Evolutionary conservation across 2,113 vertebrate genomes (phyloP), one percentile per base, ranked within the genome.

Genomic region (Chaenocephalus aceratus): DNA sequence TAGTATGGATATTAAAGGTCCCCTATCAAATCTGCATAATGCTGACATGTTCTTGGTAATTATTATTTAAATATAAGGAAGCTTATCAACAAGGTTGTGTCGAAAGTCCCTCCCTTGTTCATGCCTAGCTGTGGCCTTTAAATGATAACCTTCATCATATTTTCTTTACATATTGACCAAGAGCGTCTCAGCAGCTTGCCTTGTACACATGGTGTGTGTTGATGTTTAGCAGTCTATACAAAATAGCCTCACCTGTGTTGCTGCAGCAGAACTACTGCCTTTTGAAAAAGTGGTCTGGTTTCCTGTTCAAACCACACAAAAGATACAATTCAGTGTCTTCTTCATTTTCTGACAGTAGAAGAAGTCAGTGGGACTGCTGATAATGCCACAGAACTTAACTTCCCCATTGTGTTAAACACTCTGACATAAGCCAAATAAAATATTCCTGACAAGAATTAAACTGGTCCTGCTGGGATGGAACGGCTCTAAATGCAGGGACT

Each of bases 221-320:
- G 5, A 15, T 30, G 30, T 61, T 46, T 9, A 3, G 16, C 8
- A 18, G 16, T 77, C 10, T 58, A 3, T 54, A 13, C 26, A 30
- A 49, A 18, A 48, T 10, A 9, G 1, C 0, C 79, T 92, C 54
- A 93, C 93, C 91, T 90, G 93, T 79, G 77, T 16, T 15, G 53
- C 58, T 62, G 45, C 11, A 66, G 63, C 51, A 51, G 76, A 53
- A 67, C 56, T 16, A 4, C 57, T 49, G 10, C 63, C 75, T 83
- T 5, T 88, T n/a, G 81, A 60, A 67, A 23, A 21, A 53, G 9
- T 71, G 58, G 12, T 78, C 51, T 72, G 88, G 3, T 91, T 91
- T 75, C 89, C 91, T 91, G 48, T 16, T 71, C 8, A 66, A 53
- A 77, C 15, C 18, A 89, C 46, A 83, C 41, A 85, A 16, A 11